Percentiles rank a stretch among this genome's conserved stretches.
Evolutionary conservation across 2,888 invertebrate genomes (phyloP).

Genomic region (Drosophila longiperda): DNA sequence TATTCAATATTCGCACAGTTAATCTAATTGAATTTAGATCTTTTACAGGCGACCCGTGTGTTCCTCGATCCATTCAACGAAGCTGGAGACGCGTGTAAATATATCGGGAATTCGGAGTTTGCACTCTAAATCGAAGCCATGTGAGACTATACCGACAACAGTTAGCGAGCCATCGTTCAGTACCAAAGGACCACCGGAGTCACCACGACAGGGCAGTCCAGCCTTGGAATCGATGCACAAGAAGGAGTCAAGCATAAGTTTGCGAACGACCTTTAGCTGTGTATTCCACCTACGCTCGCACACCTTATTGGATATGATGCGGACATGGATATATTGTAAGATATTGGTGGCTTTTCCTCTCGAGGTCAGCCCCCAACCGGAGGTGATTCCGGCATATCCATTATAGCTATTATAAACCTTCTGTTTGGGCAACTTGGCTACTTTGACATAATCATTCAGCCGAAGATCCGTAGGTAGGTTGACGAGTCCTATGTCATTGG

Average conservation of each 20-base stretch:
- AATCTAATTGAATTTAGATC: neutral
- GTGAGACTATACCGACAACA: constrained; percentile 62
- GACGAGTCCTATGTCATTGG: constrained; percentile 56
- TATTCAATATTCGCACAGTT: neutral
- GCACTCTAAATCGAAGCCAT: constrained; percentile 51
- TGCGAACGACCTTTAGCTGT: constrained; percentile 6
- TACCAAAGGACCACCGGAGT: constrained; percentile 64
- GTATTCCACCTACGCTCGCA: constrained; percentile 51
- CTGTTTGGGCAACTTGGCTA: constrained; percentile 40
- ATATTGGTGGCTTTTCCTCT: neutral
- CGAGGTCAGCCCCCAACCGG: constrained; percentile 58
- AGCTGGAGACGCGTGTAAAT: constrained; percentile 53
- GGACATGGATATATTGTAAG: constrained; percentile 32
- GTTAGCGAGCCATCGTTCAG: constrained; percentile 43
- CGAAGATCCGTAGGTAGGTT: constrained; percentile 29
- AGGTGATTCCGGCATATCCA: constrained; percentile 24
- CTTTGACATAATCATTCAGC: constrained; percentile 7
- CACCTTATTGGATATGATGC: constrained; percentile 49
- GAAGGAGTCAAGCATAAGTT: constrained; percentile 33
- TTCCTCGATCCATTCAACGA: constrained; percentile 44
- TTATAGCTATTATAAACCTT: neutral
- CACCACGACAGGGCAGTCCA: constrained; percentile 56
- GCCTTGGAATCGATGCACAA: constrained; percentile 44
- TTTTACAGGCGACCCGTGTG: constrained; percentile 24
- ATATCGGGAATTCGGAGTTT: constrained; percentile 40